These are phyloP conservation scores for Percopsis omiscomaycus DNA, from an alignment of 2,797 vertebrate genomes.

Conservation along the genomic window DNA sequence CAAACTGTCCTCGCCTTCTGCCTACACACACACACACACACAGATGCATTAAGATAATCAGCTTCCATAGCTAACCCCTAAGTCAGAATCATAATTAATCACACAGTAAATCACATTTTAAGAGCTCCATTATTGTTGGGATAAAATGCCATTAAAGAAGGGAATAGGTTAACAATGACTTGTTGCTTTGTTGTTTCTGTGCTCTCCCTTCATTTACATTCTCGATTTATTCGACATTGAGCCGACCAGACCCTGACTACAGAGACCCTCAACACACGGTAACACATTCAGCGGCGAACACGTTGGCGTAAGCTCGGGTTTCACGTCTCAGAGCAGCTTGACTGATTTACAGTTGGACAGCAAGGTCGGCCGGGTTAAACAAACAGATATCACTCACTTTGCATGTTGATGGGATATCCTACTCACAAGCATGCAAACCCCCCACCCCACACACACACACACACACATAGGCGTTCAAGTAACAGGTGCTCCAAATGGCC, in stretches of 20 bases:
- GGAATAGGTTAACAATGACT: background rate
- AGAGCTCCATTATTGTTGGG: background rate
- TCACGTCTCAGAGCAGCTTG: constrained; percentile 64
- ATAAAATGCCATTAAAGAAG: background rate
- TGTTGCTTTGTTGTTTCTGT: background rate
- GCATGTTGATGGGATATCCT: constrained; percentile 2
- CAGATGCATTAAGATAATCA: constrained; percentile 34
- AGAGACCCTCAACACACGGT: background rate
- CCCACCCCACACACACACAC: constrained; percentile 11
- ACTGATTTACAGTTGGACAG: constrained; percentile 67
- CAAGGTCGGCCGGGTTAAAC: constrained; percentile 59
- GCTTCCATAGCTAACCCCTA: constrained; percentile 11
- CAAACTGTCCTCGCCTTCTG: constrained; percentile 98
- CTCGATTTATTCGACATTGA: background rate
- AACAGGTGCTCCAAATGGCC: constrained; percentile 54
- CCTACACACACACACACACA: constrained; percentile 70
- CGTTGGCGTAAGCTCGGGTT: constrained; percentile 53
- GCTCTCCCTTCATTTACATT: background rate
- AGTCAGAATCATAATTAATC: constrained; percentile 13
- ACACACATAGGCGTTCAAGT: constrained; percentile 33
- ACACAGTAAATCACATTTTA: constrained; percentile 9
- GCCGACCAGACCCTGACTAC: constrained; percentile 19
- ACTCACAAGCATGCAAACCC: constrained; percentile 13
- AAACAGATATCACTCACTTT: constrained; percentile 48
- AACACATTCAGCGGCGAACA: constrained; percentile 47